These are phyloP conservation scores for Ascaphus truei DNA, from an alignment of 2,113 vertebrate species.

Conservation along the genomic window DNA sequence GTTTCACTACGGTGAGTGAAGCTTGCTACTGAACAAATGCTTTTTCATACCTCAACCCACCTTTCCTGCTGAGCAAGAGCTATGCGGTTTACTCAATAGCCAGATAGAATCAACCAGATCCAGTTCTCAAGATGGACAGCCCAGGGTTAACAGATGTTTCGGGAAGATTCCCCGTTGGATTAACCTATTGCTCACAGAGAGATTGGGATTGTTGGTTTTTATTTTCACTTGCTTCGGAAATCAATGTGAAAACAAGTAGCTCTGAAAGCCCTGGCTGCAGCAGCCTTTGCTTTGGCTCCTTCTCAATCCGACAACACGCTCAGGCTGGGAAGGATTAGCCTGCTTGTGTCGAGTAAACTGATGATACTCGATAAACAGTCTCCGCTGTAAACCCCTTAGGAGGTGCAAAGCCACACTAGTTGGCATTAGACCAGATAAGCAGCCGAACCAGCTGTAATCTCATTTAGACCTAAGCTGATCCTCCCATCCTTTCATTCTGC, in stretches of 20 bases:
- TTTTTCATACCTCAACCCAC: too few species aligned
- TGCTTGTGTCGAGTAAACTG: conserved; percentile 78
- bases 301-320: conserved; percentile 70
- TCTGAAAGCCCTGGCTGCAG: conserved; percentile 61
- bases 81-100: too few species aligned
- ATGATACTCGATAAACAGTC: conserved; percentile 84
- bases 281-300: conserved; percentile 61
- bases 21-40: too few species aligned
- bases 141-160: conserved; percentile 67
- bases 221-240: conserved; percentile 69
- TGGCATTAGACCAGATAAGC: conserved; percentile 98
- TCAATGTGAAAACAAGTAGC: conserved; percentile 69
- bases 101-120: too few species aligned
- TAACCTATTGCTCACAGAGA: conserved; percentile 70
- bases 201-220: conserved; percentile 56
- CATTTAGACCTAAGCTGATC: conserved; percentile 99
- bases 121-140: too few species aligned
- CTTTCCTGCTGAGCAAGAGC: too few species aligned
- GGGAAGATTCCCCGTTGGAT: conserved; percentile 71
- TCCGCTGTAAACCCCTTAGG: conserved; percentile 83
- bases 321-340: conserved; percentile 75
- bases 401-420: conserved; percentile 87
- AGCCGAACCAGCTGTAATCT: conserved; percentile 98
- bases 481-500: conserved; percentile 87
- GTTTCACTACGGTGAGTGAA: too few species aligned